Percentiles rank a stretch among this genome's conserved stretches.
Evolutionary conservation across 1,140 invertebrate genomes (phyloP).

Genomic region (Drosophila oshimai): DNA sequence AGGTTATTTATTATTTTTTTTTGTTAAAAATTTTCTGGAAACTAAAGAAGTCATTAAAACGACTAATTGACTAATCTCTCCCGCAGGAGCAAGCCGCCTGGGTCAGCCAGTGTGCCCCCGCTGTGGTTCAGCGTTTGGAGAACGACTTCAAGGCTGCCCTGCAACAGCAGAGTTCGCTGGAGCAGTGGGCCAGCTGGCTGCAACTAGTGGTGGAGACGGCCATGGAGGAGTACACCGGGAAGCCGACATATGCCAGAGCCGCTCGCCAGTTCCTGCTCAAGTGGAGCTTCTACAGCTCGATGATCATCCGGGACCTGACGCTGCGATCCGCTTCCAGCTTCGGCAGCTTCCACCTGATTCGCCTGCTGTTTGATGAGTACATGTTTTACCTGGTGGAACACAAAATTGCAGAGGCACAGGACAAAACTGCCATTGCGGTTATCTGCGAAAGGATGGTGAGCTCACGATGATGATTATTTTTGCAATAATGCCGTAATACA

Average conservation of each 20-base stretch:
- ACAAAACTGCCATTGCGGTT: slow-evolving; percentile 96
- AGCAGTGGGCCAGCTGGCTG: slow-evolving; percentile 98
- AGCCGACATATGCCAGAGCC: slow-evolving; percentile 93
- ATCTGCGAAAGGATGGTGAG: slow-evolving; percentile 85
- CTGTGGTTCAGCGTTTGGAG: slow-evolving; percentile 93
- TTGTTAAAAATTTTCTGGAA: too few species aligned
- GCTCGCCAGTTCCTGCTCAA: slow-evolving; percentile 97
- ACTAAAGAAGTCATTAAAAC: too few species aligned
- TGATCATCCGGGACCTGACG: slow-evolving; percentile 97
- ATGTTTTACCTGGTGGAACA: slow-evolving; percentile 99
- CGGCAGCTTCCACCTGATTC: slow-evolving; percentile 99
- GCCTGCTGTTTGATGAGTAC: slow-evolving; percentile 98
- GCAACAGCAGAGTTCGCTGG: slow-evolving; percentile 95
- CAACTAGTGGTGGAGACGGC: slow-evolving; percentile 95
- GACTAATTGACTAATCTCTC: background rate
- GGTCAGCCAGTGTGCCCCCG: slow-evolving; percentile 97
- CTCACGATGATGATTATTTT: background rate
- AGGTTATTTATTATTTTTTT: too few species aligned
- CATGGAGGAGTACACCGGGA: slow-evolving; percentile 93
- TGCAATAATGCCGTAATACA: background rate
- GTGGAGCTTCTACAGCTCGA: slow-evolving; percentile 99
- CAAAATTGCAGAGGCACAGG: slow-evolving; percentile 95
- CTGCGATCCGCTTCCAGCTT: slow-evolving; percentile 98
- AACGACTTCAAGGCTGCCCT: slow-evolving; percentile 97
- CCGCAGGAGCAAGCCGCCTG: slow-evolving; percentile 92